Conservation (phyloP, 1,140 invertebrate genomes). For the Psix sp. region DNA sequence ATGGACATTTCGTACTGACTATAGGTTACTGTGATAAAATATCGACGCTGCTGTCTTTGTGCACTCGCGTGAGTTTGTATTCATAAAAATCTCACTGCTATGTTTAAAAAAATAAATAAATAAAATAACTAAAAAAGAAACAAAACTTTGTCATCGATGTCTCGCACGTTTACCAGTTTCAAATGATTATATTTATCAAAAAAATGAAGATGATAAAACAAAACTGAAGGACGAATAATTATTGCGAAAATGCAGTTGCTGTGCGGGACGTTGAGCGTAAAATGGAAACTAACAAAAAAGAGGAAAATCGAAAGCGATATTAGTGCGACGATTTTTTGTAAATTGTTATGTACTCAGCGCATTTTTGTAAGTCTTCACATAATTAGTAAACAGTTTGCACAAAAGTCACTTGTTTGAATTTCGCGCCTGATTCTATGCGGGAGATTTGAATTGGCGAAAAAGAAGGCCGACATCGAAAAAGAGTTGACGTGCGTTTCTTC, state of each 20-base stretch:
- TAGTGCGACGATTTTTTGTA: slow-evolving; percentile 18
- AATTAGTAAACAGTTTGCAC: slow-evolving; percentile 29
- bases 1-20: slow-evolving; percentile 35
- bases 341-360: slow-evolving; percentile 6
- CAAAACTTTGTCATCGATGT: no score
- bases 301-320: not conserved
- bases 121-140: not conserved
- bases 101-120: slow-evolving; percentile 4
- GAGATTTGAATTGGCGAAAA: no score
- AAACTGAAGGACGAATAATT: no score
- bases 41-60: slow-evolving; percentile 48
- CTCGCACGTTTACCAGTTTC: no score
- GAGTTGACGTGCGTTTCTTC: slow-evolving; percentile 54
- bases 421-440: no score
- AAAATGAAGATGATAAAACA: no score
- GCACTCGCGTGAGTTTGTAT: slow-evolving; percentile 47
- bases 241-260: no score
- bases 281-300: slow-evolving; percentile 2
- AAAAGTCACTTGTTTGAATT: no score
- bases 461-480: no score
- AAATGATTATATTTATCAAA: no score
- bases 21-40: slow-evolving; percentile 52
- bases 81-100: slow-evolving; percentile 25
- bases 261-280: no score
- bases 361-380: slow-evolving; percentile 32